Evolutionary conservation across 2,888 invertebrate genomes (phyloP).

Genomic region (Silvanus unidentatus): DNA sequence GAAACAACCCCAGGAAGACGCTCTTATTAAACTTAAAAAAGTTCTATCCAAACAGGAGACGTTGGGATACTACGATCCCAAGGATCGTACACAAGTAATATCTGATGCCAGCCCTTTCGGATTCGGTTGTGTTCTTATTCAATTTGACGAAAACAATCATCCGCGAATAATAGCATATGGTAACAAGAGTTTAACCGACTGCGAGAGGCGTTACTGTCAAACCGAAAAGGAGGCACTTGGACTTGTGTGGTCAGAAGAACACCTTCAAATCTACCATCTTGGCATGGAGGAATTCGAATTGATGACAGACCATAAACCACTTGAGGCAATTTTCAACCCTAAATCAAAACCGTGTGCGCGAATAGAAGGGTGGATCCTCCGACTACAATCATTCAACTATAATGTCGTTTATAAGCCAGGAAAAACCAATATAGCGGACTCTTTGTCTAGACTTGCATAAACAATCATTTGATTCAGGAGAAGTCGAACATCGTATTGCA

Average conservation of each 20-base stretch:
- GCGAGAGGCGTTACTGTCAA: slow-evolving; percentile 28
- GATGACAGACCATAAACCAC: slow-evolving; percentile 31
- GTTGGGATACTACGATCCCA: slow-evolving; percentile 24
- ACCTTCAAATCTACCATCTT: slow-evolving; percentile 17
- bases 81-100: slow-evolving; percentile 21
- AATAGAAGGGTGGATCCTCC: slow-evolving; percentile 13
- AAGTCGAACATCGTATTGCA: slow-evolving; percentile 10
- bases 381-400: slow-evolving; percentile 14
- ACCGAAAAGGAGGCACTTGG: slow-evolving; percentile 25
- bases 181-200: slow-evolving; percentile 17
- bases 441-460: slow-evolving; percentile 11
- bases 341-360: slow-evolving; percentile 21
- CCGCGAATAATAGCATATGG: slow-evolving; percentile 18
- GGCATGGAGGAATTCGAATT: slow-evolving; percentile 16
- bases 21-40: neutral
- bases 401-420: slow-evolving; percentile 11
- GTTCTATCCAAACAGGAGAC: slow-evolving; percentile 3
- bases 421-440: slow-evolving; percentile 13
- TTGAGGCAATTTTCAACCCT: slow-evolving; percentile 30
- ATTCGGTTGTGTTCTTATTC: slow-evolving; percentile 23
- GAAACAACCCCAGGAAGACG: neutral
- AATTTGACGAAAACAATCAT: slow-evolving; percentile 10
- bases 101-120: slow-evolving; percentile 23
- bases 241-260: slow-evolving; percentile 12
- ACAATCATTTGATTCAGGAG: neutral